Evolutionary conservation across 1,140 invertebrate genomes (phyloP).

Genomic region (Platorchestia sp.): DNA sequence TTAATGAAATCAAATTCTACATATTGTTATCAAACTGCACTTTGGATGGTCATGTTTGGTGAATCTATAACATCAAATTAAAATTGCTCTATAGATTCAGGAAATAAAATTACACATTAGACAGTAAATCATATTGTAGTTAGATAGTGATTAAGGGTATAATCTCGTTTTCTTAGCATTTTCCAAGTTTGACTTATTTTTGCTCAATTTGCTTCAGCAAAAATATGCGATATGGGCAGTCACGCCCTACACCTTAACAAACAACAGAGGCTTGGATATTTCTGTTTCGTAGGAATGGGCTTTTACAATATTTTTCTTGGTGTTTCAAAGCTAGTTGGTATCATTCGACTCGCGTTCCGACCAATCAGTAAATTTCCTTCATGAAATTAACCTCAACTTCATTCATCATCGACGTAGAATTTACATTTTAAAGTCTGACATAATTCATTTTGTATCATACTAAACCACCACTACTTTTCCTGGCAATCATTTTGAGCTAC

Average conservation of each 20-base stretch:
- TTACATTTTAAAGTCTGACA: background rate
- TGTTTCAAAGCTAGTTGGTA: background rate
- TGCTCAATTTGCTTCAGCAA: background rate
- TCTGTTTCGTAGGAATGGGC: too few species aligned
- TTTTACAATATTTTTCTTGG: background rate
- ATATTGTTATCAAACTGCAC: too few species aligned
- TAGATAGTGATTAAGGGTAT: too few species aligned
- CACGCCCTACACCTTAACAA: background rate
- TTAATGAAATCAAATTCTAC: too few species aligned
- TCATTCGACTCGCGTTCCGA: background rate
- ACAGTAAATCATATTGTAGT: too few species aligned
- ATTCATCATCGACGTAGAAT: background rate
- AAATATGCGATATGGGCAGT: background rate
- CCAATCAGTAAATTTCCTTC: background rate
- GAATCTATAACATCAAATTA: too few species aligned
- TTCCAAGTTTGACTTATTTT: too few species aligned
- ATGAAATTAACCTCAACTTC: background rate
- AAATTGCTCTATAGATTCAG: too few species aligned
- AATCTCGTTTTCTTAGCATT: too few species aligned
- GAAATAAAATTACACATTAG: too few species aligned
- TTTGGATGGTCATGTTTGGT: too few species aligned
- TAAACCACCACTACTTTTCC: background rate
- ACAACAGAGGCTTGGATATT: background rate
- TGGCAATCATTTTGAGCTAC: background rate
- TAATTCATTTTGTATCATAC: background rate